Percentiles rank a stretch among this genome's conserved stretches.
These are phyloP conservation scores for Vanessa tameamea DNA, from an alignment of 1,140 invertebrate genomes.

Conservation along the genomic window DNA sequence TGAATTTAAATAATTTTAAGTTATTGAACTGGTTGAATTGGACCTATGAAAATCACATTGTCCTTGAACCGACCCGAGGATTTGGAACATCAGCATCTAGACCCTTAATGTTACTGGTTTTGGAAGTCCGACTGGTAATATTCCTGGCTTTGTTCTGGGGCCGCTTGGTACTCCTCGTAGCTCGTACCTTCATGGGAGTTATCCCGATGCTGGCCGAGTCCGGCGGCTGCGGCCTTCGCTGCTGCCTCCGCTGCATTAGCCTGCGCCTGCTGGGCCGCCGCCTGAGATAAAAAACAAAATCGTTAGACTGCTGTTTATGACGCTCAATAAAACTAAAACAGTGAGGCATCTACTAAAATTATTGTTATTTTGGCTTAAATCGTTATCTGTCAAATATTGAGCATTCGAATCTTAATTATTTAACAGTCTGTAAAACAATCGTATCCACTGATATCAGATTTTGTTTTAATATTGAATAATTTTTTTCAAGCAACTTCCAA, in stretches of 20 bases:
- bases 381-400: no score
- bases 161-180: slow-evolving; percentile 60
- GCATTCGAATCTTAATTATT: no score
- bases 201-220: slow-evolving; percentile 58
- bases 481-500: no score
- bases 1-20: slow-evolving; percentile 1
- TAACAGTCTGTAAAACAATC: no score
- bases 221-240: slow-evolving; percentile 70
- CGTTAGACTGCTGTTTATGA: background rate
- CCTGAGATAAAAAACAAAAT: slow-evolving; percentile 45
- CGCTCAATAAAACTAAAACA: no score
- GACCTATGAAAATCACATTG: background rate
- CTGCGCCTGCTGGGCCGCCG: slow-evolving; percentile 69
- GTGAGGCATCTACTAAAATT: no score
- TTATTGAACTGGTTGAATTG: background rate
- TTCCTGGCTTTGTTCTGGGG: slow-evolving; percentile 47
- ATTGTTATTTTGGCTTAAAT: no score
- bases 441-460: no score
- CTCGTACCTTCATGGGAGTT: slow-evolving; percentile 72
- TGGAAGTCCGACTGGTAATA: slow-evolving; percentile 73
- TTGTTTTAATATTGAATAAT: no score
- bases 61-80: slow-evolving; percentile 10
- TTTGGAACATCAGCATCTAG: slow-evolving; percentile 1
- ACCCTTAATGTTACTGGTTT: slow-evolving; percentile 58
- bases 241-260: slow-evolving; percentile 71